Conservation (phyloP, 2,113 vertebrate species). For the Platysternon megacephalum region DNA sequence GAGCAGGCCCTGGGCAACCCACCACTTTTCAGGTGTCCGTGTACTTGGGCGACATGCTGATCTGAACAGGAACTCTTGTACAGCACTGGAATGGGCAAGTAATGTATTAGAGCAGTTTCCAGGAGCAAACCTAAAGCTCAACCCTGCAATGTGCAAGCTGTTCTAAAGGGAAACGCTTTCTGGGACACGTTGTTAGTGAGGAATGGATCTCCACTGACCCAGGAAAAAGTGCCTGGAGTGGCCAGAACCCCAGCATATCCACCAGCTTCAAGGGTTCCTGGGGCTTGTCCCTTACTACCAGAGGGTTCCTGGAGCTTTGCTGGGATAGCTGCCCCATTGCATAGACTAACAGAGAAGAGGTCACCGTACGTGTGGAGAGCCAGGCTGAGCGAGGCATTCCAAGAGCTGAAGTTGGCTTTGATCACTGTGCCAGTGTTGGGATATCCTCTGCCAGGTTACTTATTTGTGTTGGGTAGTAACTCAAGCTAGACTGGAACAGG, state of each 20-base stretch:
- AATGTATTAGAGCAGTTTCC: neutral
- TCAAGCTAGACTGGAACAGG: neutral
- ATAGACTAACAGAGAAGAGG: neutral
- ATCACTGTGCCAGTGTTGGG: neutral
- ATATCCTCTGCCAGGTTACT: neutral
- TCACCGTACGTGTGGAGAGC: neutral
- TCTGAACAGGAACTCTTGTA: neutral
- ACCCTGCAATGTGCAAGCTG: neutral
- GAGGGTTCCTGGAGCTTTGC: neutral
- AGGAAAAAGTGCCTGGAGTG: neutral
- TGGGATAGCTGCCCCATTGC: neutral
- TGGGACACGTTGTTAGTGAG: neutral
- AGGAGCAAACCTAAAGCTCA: neutral
- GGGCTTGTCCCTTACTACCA: neutral
- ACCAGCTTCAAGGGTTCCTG: neutral
- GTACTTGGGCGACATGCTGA: neutral
- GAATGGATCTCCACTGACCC: neutral
- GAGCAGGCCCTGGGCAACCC: neutral
- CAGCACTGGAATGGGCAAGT: neutral
- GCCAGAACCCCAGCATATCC: neutral
- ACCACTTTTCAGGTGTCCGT: neutral
- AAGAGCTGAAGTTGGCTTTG: neutral
- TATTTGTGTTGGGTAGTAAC: neutral
- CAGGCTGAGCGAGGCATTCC: neutral
- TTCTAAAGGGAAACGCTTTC: neutral